These are phyloP conservation scores for Selenia dentaria DNA, from an alignment of 2,888 invertebrate genomes.

Conservation along the genomic window DNA sequence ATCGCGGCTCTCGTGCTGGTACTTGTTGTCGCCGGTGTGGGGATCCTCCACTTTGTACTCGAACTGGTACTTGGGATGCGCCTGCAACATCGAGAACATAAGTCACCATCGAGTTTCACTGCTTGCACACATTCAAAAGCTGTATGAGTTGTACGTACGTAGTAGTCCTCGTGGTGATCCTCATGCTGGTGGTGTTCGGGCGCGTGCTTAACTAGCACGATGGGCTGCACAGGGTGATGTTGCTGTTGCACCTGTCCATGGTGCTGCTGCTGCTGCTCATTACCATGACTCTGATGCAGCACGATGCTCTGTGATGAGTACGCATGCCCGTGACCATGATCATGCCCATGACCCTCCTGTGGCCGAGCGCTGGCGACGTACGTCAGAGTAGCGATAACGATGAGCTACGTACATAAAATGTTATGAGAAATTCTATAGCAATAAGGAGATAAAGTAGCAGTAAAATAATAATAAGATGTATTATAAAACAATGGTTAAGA, in stretches of 20 bases:
- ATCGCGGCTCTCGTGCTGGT: conserved; percentile 74
- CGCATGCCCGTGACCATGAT: conserved; percentile 34
- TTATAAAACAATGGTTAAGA: no score
- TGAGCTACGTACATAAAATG: conserved; percentile 2
- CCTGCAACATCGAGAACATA: conserved; percentile 12
- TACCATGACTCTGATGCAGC: conserved; percentile 48
- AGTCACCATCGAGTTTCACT: conserved; percentile 47
- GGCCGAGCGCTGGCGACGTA: conserved; percentile 8
- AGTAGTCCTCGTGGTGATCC: conserved; percentile 6
- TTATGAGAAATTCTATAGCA: no score
- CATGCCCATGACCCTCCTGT: conserved; percentile 9
- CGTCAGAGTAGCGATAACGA: conserved; percentile 10
- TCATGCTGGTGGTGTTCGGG: conserved; percentile 9
- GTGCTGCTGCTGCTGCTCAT: conserved; percentile 16
- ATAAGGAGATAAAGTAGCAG: no score
- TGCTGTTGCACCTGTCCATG: neutral
- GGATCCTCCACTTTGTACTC: conserved; percentile 74
- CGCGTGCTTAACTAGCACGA: conserved; percentile 3
- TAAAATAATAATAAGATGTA: no score
- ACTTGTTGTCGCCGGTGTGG: conserved; percentile 79
- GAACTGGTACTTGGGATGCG: conserved; percentile 63
- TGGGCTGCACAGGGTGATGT: conserved; percentile 9
- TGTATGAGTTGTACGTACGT: conserved; percentile 15
- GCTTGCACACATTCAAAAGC: neutral
- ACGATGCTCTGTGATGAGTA: conserved; percentile 51